Conservation (phyloP, 2,888 invertebrate species). For the Caenorhabditis becei region DNA sequence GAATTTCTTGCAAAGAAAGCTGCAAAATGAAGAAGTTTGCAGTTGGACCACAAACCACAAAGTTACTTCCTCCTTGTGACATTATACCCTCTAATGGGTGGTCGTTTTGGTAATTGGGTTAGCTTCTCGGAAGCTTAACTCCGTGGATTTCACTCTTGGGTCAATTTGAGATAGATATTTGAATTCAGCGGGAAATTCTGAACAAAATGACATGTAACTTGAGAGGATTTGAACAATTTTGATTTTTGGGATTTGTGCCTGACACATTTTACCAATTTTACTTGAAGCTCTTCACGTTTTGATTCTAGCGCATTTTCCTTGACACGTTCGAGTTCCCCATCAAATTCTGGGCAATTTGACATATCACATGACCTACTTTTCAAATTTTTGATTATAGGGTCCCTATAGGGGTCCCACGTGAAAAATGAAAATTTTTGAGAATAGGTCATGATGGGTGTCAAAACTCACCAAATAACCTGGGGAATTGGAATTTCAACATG, state of each 20-base stretch:
- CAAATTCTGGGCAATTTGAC: too few relatives aligned
- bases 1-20: slow-evolving; percentile 16
- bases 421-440: background rate
- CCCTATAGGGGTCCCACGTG: too few relatives aligned
- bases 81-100: too few relatives aligned
- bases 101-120: background rate
- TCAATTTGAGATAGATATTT: background rate
- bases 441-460: slow-evolving; percentile 1
- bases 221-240: background rate
- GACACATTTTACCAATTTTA: too few relatives aligned
- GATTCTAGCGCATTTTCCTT: too few relatives aligned
- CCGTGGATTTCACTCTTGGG: background rate
- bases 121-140: background rate
- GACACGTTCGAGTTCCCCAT: too few relatives aligned
- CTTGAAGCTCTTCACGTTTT: too few relatives aligned
- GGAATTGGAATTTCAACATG: background rate
- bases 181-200: background rate
- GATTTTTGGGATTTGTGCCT: background rate
- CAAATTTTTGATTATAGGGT: too few relatives aligned
- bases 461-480: background rate
- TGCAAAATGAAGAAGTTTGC: too few relatives aligned
- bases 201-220: background rate
- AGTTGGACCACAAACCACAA: too few relatives aligned
- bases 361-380: too few relatives aligned
- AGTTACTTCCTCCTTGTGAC: background rate